Evolutionary conservation across 2,888 invertebrate species (phyloP).

Genomic region (Ormyrus thymus): DNA sequence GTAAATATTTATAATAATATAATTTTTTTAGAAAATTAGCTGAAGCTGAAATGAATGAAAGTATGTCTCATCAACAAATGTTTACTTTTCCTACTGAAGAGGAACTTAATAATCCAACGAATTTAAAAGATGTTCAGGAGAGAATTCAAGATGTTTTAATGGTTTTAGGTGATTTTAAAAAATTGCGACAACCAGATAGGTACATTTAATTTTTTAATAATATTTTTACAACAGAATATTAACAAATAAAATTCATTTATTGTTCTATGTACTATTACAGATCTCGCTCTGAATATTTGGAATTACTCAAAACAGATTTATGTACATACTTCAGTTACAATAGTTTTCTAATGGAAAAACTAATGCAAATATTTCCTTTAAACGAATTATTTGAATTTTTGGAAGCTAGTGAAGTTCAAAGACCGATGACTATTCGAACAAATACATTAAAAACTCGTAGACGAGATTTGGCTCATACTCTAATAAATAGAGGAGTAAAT

Average conservation of each 20-base stretch:
- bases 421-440: conserved; percentile 96
- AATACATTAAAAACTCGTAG: conserved; percentile 96
- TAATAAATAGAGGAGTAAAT: conserved; percentile 98
- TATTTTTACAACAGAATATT: conserved; percentile 16
- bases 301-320: conserved; percentile 87
- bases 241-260: conserved; percentile 70
- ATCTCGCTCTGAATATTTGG: conserved; percentile 88
- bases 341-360: conserved; percentile 92
- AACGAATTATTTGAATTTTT: conserved; percentile 93
- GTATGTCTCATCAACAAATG: conserved; percentile 84
- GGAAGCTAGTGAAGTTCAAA: conserved; percentile 95
- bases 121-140: conserved; percentile 89
- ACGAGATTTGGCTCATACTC: conserved; percentile 90
- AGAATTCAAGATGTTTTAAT: conserved; percentile 90
- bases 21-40: conserved; percentile 79
- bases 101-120: conserved; percentile 83
- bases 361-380: conserved; percentile 92
- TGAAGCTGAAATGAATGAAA: conserved; percentile 88
- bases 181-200: conserved; percentile 79
- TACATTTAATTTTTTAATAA: conserved; percentile 66
- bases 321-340: conserved; percentile 98
- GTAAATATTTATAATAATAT: conserved; percentile 17
- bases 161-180: conserved; percentile 88
- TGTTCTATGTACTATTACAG: conserved; percentile 79
- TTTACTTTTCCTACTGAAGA: conserved; percentile 88